These are phyloP conservation scores for Toxonevra muliebris DNA, from an alignment of 2,888 invertebrate species.

Conservation along the genomic window DNA sequence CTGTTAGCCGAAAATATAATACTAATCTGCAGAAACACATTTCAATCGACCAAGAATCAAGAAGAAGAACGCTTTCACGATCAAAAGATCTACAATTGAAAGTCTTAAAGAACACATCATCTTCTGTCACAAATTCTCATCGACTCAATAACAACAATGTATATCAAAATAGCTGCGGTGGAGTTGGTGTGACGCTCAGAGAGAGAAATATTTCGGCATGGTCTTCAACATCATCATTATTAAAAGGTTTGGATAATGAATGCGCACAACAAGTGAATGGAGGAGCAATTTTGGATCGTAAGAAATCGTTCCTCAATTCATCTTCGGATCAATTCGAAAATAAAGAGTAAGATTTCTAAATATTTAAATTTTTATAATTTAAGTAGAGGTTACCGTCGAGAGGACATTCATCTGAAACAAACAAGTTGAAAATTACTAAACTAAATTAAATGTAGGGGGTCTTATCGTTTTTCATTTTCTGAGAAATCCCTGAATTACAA, in stretches of 20 bases:
- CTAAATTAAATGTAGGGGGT: too few species aligned
- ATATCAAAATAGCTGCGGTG: background rate
- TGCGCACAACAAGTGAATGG: conserved; percentile 37
- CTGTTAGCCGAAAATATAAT: background rate
- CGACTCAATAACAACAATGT: conserved; percentile 5
- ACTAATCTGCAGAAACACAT: conserved; percentile 10
- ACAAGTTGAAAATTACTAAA: too few species aligned
- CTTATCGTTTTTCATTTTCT: too few species aligned
- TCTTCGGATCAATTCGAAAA: too few species aligned
- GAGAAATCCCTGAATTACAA: too few species aligned
- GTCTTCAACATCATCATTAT: conserved; percentile 52
- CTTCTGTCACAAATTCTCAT: background rate
- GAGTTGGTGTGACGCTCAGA: too few species aligned
- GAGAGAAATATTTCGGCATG: conserved; percentile 45
- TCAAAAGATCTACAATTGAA: background rate
- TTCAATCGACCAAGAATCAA: conserved; percentile 34
- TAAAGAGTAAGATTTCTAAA: too few species aligned
- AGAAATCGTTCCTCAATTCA: too few species aligned
- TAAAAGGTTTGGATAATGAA: conserved; percentile 42
- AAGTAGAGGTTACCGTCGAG: too few species aligned
- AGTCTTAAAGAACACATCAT: background rate
- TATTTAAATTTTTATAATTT: too few species aligned
- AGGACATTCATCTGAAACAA: too few species aligned
- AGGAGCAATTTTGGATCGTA: too few species aligned
- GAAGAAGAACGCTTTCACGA: background rate